These are phyloP conservation scores for Boloria selene DNA, from an alignment of 2,888 invertebrate genomes.

Conservation along the genomic window DNA sequence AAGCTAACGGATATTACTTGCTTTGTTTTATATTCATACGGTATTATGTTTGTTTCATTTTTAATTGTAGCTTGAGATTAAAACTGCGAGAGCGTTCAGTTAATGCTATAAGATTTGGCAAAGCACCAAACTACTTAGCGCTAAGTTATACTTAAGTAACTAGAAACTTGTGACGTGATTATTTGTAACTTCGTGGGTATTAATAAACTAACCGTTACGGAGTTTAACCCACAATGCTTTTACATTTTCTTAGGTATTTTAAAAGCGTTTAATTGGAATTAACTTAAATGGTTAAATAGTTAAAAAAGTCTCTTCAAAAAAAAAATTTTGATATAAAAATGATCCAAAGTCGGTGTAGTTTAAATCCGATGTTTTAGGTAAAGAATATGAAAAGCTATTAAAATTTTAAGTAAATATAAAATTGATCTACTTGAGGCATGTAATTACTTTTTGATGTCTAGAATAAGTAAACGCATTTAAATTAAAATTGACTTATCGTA, in stretches of 20 bases:
- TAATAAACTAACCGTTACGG: not conserved
- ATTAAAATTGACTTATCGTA: not conserved
- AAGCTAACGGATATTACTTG: not conserved
- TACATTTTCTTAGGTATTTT: not conserved
- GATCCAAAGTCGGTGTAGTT: too few relatives aligned
- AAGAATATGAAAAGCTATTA: too few relatives aligned
- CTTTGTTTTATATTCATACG: constrained; percentile 15
- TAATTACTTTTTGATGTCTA: constrained; percentile 12
- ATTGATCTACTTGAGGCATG: not conserved
- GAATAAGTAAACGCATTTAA: constrained; percentile 1
- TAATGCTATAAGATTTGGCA: constrained; percentile 44
- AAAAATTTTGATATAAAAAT: too few relatives aligned
- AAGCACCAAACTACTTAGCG: constrained; percentile 40
- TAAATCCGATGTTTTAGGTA: too few relatives aligned
- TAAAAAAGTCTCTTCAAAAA: too few relatives aligned
- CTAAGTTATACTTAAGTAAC: constrained; percentile 16
- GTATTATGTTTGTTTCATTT: constrained; percentile 18
- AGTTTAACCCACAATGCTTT: constrained; percentile 7
- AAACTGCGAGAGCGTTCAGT: constrained; percentile 17
- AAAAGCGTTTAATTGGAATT: not conserved
- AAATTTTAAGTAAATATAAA: too few relatives aligned
- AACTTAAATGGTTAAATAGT: too few relatives aligned
- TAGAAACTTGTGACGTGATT: constrained; percentile 14
- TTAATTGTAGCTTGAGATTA: constrained; percentile 24
- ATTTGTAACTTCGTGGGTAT: constrained; percentile 13